These are phyloP conservation scores for Hypomecis punctinalis DNA, from an alignment of 2,888 invertebrate species.

Conservation along the genomic window DNA sequence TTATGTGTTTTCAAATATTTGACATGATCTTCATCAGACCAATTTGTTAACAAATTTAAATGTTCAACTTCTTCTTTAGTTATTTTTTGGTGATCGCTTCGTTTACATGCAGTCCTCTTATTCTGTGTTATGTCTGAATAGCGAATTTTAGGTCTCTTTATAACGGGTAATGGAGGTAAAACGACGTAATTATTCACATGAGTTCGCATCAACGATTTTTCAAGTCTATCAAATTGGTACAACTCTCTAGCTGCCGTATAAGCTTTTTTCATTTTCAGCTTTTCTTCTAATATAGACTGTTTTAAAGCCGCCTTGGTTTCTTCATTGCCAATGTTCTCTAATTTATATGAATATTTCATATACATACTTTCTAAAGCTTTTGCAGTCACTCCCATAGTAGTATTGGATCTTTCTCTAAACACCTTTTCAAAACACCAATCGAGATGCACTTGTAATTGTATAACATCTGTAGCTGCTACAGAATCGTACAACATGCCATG, in stretches of 20 bases:
- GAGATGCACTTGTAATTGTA: conserved; percentile 85
- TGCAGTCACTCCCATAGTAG: conserved; percentile 84
- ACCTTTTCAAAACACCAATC: conserved; percentile 87
- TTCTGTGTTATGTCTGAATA: conserved; percentile 25
- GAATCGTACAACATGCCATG: conserved; percentile 83
- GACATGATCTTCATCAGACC: conserved; percentile 69
- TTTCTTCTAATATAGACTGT: conserved; percentile 80
- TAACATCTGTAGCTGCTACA: conserved; percentile 82
- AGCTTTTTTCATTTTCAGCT: conserved; percentile 78
- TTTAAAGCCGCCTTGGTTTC: conserved; percentile 81
- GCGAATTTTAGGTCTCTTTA: conserved; percentile 20
- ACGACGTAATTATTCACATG: conserved; percentile 54
- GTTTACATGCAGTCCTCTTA: not conserved
- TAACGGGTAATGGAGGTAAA: conserved; percentile 15
- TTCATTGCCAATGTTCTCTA: conserved; percentile 84
- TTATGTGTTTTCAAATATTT: conserved; percentile 54
- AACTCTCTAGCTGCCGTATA: conserved; percentile 85
- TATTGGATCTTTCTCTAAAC: conserved; percentile 83
- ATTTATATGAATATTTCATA: conserved; percentile 73
- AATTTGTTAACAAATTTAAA: conserved; percentile 72
- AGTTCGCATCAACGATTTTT: conserved; percentile 73
- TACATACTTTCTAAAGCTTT: conserved; percentile 85
- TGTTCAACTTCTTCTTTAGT: conserved; percentile 71
- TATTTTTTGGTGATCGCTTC: conserved; percentile 44
- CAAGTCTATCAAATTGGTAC: conserved; percentile 75